These are phyloP conservation scores for Gryon sp. DNA, from an alignment of 1,140 invertebrate genomes.

Conservation along the genomic window DNA sequence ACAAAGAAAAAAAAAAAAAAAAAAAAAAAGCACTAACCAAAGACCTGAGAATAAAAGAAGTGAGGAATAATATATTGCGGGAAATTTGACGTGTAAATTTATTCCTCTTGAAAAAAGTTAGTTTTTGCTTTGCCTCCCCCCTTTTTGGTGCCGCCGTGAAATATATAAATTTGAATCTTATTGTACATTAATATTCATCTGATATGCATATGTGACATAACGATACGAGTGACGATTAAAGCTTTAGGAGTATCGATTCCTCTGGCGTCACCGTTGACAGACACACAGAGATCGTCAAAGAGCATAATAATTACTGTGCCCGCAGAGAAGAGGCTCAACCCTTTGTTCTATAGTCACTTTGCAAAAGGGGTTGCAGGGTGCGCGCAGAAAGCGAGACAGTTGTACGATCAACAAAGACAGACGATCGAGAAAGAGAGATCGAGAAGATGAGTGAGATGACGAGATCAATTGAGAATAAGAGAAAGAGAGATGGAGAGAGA, in stretches of 20 bases:
- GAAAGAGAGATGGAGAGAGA: slow-evolving; percentile 16
- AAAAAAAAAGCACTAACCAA: too few species aligned
- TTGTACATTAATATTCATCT: slow-evolving; percentile 51
- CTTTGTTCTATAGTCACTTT: slow-evolving; percentile 79
- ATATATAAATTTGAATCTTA: slow-evolving; percentile 43
- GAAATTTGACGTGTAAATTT: too few species aligned
- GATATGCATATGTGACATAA: slow-evolving; percentile 59
- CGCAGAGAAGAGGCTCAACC: slow-evolving; percentile 78
- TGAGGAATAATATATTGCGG: too few species aligned
- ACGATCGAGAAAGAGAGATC: slow-evolving; percentile 20
- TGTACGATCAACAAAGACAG: too few species aligned
- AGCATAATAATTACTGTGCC: slow-evolving; percentile 79
- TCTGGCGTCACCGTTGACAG: slow-evolving; percentile 72
- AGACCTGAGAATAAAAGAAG: too few species aligned
- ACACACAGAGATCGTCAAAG: slow-evolving; percentile 76
- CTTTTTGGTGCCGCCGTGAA: too few species aligned
- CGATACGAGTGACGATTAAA: slow-evolving; percentile 70
- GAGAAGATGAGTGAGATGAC: background rate
- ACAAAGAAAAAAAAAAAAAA: too few species aligned
- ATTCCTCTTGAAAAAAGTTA: too few species aligned
- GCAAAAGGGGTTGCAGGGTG: slow-evolving; percentile 69
- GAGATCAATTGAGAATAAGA: too few species aligned
- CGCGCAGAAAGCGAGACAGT: too few species aligned
- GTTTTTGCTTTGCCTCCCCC: too few species aligned
- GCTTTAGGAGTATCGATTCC: slow-evolving; percentile 75